Evolutionary conservation across 2,888 invertebrate species (phyloP).

Genomic region (Drepana falcataria): DNA sequence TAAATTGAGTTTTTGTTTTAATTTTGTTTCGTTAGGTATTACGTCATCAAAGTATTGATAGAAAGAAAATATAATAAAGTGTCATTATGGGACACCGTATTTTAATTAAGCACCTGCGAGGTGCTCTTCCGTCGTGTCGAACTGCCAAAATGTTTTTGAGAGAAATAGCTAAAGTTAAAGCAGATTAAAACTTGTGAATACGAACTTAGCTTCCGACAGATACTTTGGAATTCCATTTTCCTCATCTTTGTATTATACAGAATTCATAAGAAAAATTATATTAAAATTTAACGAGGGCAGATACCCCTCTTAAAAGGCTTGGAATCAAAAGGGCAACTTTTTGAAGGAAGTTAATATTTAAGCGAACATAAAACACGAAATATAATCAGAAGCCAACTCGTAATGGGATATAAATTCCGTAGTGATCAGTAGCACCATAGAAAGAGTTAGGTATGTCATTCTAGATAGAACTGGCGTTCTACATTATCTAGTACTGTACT

Average conservation of each 20-base stretch:
- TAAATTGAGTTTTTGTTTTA: conserved; percentile 1
- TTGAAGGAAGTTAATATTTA: not conserved
- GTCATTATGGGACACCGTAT: too few relatives aligned
- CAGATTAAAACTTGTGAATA: not conserved
- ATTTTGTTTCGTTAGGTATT: too few relatives aligned
- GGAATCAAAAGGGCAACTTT: not conserved
- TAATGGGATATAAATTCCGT: too few relatives aligned
- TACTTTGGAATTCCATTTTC: not conserved
- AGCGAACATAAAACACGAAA: too few relatives aligned
- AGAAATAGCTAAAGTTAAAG: not conserved
- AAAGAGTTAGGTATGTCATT: too few relatives aligned
- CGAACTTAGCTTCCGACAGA: not conserved
- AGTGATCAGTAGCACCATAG: too few relatives aligned
- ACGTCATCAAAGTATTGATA: too few relatives aligned
- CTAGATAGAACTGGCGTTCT: too few relatives aligned
- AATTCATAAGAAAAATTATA: not conserved
- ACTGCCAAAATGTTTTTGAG: not conserved
- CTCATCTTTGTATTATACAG: not conserved
- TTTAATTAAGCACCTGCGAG: too few relatives aligned
- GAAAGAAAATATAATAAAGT: too few relatives aligned
- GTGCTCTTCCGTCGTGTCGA: not conserved
- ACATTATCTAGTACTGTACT: too few relatives aligned
- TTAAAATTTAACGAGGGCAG: not conserved
- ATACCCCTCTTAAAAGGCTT: not conserved
- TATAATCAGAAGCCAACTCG: too few relatives aligned